A percentile compares a stretch with the other conserved stretches of the same genome.
Evolutionary conservation across 1,140 invertebrate species (phyloP).

Genomic region (Anthonomus grandis): DNA sequence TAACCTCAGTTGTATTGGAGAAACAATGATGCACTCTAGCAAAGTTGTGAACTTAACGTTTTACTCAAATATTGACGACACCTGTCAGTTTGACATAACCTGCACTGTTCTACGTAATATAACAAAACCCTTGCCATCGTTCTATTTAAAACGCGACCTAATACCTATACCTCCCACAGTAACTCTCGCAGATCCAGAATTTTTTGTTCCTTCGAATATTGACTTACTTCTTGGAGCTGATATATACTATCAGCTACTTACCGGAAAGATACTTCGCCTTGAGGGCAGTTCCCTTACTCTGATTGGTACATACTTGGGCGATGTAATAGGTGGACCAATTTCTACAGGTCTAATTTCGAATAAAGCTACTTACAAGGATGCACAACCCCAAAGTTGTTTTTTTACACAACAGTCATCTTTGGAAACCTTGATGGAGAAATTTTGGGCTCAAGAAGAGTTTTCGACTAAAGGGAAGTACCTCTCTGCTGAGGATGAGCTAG

Average conservation of each 20-base stretch:
- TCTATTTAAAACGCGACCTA: not conserved
- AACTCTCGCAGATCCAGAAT: slow-evolving; percentile 1
- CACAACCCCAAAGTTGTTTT: not conserved
- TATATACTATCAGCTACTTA: not conserved
- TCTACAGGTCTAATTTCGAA: not conserved
- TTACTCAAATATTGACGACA: not conserved
- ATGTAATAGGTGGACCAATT: not conserved
- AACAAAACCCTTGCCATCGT: not conserved
- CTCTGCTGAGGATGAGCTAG: slow-evolving; percentile 3
- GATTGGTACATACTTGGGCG: not conserved
- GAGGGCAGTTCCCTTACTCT: not conserved
- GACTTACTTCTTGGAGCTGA: slow-evolving; percentile 15
- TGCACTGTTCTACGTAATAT: not conserved
- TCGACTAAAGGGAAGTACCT: not conserved
- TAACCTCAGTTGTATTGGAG: not conserved
- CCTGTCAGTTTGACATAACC: not conserved
- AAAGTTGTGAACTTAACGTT: slow-evolving; percentile 2
- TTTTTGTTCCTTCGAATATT: not conserved
- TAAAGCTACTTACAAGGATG: too few relatives aligned
- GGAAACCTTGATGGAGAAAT: slow-evolving; percentile 6
- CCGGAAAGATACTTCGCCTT: not conserved
- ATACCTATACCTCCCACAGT: slow-evolving; percentile 1
- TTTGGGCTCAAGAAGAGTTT: slow-evolving; percentile 15
- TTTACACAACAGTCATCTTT: not conserved
- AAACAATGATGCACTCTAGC: not conserved